phyloP scores from a whole-genome alignment of 2,888 invertebrate species.

The Lepas anatifera region DNA sequence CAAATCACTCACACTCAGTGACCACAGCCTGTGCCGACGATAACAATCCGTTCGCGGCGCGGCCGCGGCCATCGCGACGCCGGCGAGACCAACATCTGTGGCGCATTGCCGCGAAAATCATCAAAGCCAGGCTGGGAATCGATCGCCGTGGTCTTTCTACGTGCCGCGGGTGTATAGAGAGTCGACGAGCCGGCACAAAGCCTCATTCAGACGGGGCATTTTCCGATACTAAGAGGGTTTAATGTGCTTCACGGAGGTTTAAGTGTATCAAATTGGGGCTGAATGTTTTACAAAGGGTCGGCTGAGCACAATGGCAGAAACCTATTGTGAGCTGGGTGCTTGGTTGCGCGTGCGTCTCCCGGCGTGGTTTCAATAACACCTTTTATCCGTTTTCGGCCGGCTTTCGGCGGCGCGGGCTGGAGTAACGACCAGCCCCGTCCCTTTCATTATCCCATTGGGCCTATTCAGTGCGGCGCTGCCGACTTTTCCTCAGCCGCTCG shows the following conservation, averaged over 20 bases:
- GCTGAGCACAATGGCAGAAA: background rate
- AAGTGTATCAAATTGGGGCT: conserved; percentile 10
- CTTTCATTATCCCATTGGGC: conserved; percentile 8
- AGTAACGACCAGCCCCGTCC: background rate
- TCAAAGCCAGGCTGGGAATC: background rate
- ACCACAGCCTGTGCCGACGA: background rate
- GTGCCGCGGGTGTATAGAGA: background rate
- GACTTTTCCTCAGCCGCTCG: background rate
- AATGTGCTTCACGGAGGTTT: conserved; percentile 10
- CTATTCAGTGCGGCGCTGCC: background rate
- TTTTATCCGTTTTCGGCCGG: background rate
- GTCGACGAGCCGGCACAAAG: background rate
- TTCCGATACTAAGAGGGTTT: conserved; percentile 8
- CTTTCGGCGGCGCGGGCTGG: background rate
- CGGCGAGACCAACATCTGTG: conserved; percentile 2
- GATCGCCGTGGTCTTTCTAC: background rate
- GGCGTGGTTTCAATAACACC: conserved; percentile 10
- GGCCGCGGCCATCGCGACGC: background rate
- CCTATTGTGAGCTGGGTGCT: background rate
- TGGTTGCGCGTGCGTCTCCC: background rate
- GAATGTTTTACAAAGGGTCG: conserved; percentile 7
- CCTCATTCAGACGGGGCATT: background rate
- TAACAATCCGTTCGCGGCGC: background rate
- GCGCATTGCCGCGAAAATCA: conserved; percentile 4
- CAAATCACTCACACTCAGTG: background rate